phyloP scores from a whole-genome alignment of 2,888 invertebrate genomes.

The Cryptus armator region DNA sequence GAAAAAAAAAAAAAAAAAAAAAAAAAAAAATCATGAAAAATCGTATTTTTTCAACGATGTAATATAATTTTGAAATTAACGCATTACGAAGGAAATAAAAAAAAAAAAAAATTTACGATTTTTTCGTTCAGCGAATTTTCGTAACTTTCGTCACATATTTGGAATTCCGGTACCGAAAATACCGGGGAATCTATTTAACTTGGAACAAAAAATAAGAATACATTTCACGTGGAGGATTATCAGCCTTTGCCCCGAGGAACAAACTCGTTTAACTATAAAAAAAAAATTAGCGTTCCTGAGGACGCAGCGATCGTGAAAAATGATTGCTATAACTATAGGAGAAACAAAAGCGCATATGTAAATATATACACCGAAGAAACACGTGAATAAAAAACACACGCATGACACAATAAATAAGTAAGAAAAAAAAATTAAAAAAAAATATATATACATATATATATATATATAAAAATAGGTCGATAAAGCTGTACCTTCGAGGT shows the following conservation, averaged over 20 bases:
- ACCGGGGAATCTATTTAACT: neutral
- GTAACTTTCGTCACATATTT: slow-evolving; percentile 1
- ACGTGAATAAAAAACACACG: slow-evolving; percentile 52
- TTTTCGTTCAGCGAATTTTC: neutral
- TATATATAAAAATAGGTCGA: slow-evolving; percentile 45
- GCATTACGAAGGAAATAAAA: neutral
- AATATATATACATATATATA: neutral
- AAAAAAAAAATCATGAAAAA: no score
- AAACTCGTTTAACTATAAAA: slow-evolving; percentile 28
- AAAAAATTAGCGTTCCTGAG: slow-evolving; percentile 37
- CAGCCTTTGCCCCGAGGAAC: slow-evolving; percentile 63
- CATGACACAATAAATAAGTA: slow-evolving; percentile 53
- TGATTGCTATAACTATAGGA: slow-evolving; percentile 40
- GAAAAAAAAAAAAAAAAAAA: neutral
- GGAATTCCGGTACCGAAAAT: neutral
- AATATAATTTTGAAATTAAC: no score
- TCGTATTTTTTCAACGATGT: no score
- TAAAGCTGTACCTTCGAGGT: slow-evolving; percentile 31
- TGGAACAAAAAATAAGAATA: slow-evolving; percentile 35
- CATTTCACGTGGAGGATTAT: slow-evolving; percentile 62
- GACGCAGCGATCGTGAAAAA: slow-evolving; percentile 31
- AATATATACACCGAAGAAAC: slow-evolving; percentile 60
- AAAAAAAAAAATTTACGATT: neutral
- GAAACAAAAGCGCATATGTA: slow-evolving; percentile 59
- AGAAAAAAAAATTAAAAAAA: slow-evolving; percentile 23